Conservation (phyloP, 2,888 invertebrate species). For the Ellobium chinense region DNA sequence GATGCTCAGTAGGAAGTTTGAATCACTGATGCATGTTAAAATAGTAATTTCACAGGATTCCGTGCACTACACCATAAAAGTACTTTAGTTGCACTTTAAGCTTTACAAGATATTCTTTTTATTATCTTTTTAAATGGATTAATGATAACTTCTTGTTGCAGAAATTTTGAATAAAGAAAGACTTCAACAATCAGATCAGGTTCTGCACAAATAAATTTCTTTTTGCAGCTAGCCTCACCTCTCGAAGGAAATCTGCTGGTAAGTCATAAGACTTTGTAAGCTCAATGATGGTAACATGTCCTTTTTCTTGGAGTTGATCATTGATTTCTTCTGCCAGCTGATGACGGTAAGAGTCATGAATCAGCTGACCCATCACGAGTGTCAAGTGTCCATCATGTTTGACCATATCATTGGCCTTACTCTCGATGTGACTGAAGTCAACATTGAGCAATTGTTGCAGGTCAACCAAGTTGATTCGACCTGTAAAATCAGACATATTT, state of each 20-base stretch:
- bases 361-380: conserved; percentile 92
- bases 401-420: conserved; percentile 85
- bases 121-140: background rate
- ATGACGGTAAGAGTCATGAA: conserved; percentile 87
- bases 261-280: conserved; percentile 93
- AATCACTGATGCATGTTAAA: no score
- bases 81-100: no score
- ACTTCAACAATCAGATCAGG: no score
- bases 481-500: no score
- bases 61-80: no score
- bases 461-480: conserved; percentile 93
- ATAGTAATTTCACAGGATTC: no score
- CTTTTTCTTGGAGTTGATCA: conserved; percentile 91
- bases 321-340: conserved; percentile 94
- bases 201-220: no score
- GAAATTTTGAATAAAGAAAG: background rate
- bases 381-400: conserved; percentile 85
- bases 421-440: conserved; percentile 89
- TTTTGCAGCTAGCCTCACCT: conserved; percentile 77
- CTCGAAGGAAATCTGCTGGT: conserved; percentile 92
- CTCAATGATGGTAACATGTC: conserved; percentile 89
- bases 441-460: conserved; percentile 92
- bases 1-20: no score
- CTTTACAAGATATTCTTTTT: background rate
- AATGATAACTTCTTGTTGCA: background rate